Base-by-base conservation (phyloP, 2,797 vertebrate genomes). In the Tinamus major region DNA sequence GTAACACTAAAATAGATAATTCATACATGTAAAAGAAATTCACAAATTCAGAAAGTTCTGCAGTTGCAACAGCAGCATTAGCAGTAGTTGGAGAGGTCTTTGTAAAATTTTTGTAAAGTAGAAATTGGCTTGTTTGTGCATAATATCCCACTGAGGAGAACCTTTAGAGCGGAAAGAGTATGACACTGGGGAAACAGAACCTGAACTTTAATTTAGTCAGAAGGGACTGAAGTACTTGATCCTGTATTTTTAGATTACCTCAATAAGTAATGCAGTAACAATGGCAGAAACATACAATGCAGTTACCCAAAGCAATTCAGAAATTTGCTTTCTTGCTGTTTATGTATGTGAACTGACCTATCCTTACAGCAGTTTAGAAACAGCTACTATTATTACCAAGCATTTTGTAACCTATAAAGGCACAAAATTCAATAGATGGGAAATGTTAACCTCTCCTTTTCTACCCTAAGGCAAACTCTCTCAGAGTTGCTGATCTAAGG, bases 401-500 rank as follows among this genome's bases (percentile, higher is more conserved):
- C 37, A 8, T 89, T 83, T 39, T 69, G 20, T 78, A 76, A 80
- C 18, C 8, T 53, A 37, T n/a, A 83, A 79, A 75, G 13, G 21
- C n/a, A 87, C 44, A 77, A 29, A 31, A 41, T 81, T 92, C 33
- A 76, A 65, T 67, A 21, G 26, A 46, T 14, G 27, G 12, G 35
- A 10, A 53, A 17, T 92, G 19, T 37, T 91, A 74, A 23, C 76
- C 31, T 9, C 12, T 89, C 24, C 10, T 74, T 88, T 76, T 70
- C 29, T 27, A 56, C 65, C 65, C 37, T 80, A 75, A 87, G 85
- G 70, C 65, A 94, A 87, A 71, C 14, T 78, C 58, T 76, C 55
- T 65, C 72, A 44, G 63, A 80, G 46, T 29, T 79, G 63, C 81
- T 91, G 76, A 89, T 91, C 76, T 89, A 76, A 94, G 79, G 95